phyloP scores from a whole-genome alignment of 2,113 vertebrate species.

The Phrynosoma platyrhinos region DNA sequence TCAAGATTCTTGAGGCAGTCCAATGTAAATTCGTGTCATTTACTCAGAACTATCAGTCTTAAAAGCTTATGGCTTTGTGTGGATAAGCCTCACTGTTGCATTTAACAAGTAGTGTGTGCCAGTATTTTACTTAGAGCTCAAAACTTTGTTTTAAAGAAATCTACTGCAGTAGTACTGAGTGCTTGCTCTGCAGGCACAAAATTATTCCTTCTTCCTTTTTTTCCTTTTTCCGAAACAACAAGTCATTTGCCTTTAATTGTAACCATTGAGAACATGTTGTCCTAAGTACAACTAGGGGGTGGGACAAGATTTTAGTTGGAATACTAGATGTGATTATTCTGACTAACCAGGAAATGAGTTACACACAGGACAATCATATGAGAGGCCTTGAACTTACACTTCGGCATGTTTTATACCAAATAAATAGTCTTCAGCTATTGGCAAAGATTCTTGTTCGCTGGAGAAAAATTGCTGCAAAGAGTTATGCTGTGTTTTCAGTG shows the following conservation, averaged over 20 bases:
- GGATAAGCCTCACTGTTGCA: background rate
- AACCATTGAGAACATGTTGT: background rate
- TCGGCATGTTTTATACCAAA: background rate
- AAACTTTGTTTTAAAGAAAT: background rate
- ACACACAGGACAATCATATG: slow-evolving; percentile 55
- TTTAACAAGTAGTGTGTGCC: background rate
- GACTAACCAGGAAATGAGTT: slow-evolving; percentile 62
- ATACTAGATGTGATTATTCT: background rate
- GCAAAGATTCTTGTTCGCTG: slow-evolving; percentile 38
- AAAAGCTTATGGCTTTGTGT: background rate
- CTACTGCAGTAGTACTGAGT: background rate
- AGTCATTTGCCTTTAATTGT: background rate
- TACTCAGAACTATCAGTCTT: background rate
- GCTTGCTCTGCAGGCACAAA: background rate
- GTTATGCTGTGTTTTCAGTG: background rate
- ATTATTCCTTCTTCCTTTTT: background rate
- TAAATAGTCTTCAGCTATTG: slow-evolving; percentile 1
- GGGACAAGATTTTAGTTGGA: background rate
- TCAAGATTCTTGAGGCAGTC: background rate
- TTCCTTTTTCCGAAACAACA: background rate
- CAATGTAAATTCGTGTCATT: background rate
- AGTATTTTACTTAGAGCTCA: background rate
- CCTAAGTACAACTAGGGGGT: background rate
- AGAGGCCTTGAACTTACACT: slow-evolving; percentile 52
- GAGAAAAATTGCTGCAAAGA: background rate